A percentile compares a stretch with the other conserved stretches of the same genome.
Evolutionary conservation across 2,113 vertebrate species (phyloP).

Genomic region (Bos javanicus): DNA sequence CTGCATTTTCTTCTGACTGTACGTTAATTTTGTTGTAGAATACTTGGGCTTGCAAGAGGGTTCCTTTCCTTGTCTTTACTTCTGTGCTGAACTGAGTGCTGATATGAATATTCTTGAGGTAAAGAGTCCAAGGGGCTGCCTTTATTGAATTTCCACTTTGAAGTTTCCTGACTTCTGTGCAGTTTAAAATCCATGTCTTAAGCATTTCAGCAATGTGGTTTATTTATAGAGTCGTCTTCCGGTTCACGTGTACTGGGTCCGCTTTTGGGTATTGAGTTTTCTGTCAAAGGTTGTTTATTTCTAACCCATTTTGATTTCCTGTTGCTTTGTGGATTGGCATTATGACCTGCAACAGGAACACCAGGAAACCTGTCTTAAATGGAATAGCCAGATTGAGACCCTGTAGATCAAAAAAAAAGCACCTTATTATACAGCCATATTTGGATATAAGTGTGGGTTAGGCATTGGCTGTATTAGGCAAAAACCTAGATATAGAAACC

Average conservation of each 20-base stretch:
- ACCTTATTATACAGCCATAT: slow-evolving; percentile 55
- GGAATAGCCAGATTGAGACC: slow-evolving; percentile 38
- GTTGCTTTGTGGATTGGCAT: slow-evolving; percentile 55
- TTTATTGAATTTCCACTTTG: slow-evolving; percentile 49
- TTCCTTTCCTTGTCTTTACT: slow-evolving; percentile 22
- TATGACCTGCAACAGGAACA: slow-evolving; percentile 61
- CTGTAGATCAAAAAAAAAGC: not conserved
- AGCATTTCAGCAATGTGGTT: slow-evolving; percentile 57
- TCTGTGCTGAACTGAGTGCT: slow-evolving; percentile 23
- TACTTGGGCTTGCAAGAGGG: not conserved
- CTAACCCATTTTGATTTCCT: slow-evolving; percentile 68
- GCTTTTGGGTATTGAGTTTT: slow-evolving; percentile 63
- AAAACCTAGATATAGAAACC: slow-evolving; percentile 59
- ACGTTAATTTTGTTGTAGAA: not conserved
- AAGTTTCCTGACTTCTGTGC: slow-evolving; percentile 64
- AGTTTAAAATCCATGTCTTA: slow-evolving; percentile 51
- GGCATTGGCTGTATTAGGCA: slow-evolving; percentile 65
- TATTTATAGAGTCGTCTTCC: slow-evolving; percentile 73
- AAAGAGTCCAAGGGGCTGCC: not conserved
- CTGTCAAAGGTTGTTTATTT: slow-evolving; percentile 74
- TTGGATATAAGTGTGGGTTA: slow-evolving; percentile 55
- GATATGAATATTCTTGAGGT: not conserved
- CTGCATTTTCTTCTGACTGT: not conserved
- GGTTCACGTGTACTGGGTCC: slow-evolving; percentile 55
- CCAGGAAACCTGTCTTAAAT: slow-evolving; percentile 61